These are phyloP conservation scores for Seira ritae DNA, from an alignment of 2,888 invertebrate species.

Conservation along the genomic window DNA sequence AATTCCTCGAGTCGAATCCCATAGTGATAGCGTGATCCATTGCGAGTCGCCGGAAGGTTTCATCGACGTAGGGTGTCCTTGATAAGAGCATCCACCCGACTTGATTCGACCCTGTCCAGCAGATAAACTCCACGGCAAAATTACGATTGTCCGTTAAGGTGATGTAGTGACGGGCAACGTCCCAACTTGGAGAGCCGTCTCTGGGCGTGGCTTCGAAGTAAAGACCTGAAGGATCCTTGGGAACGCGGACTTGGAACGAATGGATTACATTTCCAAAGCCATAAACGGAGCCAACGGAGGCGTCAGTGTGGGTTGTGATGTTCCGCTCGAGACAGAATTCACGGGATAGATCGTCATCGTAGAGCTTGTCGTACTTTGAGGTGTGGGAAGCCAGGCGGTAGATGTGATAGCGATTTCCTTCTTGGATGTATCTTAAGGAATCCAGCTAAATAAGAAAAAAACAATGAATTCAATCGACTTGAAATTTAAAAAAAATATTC, in stretches of 20 bases:
- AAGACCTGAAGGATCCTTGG: neutral
- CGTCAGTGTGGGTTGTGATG: neutral
- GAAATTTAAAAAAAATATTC: neutral
- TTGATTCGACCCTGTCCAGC: conserved; percentile 13
- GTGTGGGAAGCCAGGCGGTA: neutral
- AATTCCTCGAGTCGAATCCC: conserved; percentile 16
- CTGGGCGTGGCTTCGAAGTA: conserved; percentile 20
- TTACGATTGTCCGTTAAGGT: conserved; percentile 19
- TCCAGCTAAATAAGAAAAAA: conserved; percentile 18
- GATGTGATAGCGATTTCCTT: conserved; percentile 16
- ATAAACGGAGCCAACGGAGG: neutral
- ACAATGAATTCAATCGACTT: neutral
- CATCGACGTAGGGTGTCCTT: neutral
- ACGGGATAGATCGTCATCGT: neutral
- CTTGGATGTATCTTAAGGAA: neutral
- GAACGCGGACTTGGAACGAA: neutral
- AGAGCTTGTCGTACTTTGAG: neutral
- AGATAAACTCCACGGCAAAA: conserved; percentile 3
- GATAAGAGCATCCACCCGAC: neutral
- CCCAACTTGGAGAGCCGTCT: neutral
- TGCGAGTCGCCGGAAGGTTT: neutral
- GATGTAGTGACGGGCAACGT: neutral
- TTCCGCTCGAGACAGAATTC: conserved; percentile 10
- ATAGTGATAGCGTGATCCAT: conserved; percentile 19
- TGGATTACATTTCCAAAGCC: conserved; percentile 3